Conservation (phyloP, 2,888 invertebrate species). For the Rotaria macrura region DNA sequence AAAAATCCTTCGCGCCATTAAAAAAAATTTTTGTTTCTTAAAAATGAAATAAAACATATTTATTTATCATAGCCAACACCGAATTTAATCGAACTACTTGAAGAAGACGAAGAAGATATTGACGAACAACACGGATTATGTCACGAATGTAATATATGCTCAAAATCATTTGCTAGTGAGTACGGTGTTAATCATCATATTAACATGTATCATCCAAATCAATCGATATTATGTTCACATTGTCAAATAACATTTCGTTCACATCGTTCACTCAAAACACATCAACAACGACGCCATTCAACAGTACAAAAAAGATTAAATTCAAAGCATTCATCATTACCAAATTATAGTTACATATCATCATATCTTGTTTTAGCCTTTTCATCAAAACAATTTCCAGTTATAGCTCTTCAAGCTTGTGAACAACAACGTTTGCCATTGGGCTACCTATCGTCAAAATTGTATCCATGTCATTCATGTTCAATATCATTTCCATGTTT, state of each 20-base stretch:
- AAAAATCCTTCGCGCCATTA: too few species aligned
- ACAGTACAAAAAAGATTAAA: neutral
- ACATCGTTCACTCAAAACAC: slow-evolving; percentile 9
- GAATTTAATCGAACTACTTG: slow-evolving; percentile 11
- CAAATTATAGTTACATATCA: neutral
- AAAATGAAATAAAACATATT: too few species aligned
- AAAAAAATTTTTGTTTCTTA: neutral
- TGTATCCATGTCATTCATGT: neutral
- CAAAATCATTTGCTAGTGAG: neutral
- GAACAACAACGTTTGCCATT: slow-evolving; percentile 16
- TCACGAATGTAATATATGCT: neutral
- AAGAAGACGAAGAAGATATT: neutral
- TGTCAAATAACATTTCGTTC: neutral
- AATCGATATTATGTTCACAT: neutral
- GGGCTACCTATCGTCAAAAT: neutral
- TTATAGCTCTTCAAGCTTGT: neutral
- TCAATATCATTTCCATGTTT: slow-evolving; percentile 9
- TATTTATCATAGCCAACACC: too few species aligned
- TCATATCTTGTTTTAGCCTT: neutral
- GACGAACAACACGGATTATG: neutral
- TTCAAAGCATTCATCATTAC: neutral
- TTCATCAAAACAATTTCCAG: neutral
- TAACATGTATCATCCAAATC: neutral
- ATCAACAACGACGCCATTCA: neutral
- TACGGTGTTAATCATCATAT: slow-evolving; percentile 4